These are phyloP conservation scores for Gambelia wislizenii DNA, from an alignment of 2,797 vertebrate species.

Conservation along the genomic window DNA sequence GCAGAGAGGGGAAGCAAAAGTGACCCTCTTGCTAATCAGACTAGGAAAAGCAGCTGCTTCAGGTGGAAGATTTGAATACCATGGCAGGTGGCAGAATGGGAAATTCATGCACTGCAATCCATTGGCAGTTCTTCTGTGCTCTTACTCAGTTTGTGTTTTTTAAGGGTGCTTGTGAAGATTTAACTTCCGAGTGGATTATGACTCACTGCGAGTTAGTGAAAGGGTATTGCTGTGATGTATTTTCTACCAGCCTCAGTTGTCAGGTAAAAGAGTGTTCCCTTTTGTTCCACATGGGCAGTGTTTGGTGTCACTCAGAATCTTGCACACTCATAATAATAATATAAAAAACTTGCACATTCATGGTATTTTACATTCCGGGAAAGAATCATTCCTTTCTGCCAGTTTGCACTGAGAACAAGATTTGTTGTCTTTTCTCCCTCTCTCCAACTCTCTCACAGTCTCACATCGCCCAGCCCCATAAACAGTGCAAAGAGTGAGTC, in stretches of 20 bases:
- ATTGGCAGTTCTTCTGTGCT: background rate
- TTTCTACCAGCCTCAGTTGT: background rate
- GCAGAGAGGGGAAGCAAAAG: too few relatives aligned
- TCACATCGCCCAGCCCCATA: conserved; percentile 89
- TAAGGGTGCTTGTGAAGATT: too few relatives aligned
- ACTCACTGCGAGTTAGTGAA: background rate
- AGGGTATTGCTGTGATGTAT: too few relatives aligned
- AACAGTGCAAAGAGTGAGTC: conserved; percentile 84
- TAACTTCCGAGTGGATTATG: background rate
- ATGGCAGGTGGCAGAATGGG: background rate
- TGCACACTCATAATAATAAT: too few relatives aligned
- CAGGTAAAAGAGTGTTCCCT: background rate
- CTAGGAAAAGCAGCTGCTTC: background rate
- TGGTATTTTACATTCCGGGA: background rate
- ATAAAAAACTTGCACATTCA: background rate
- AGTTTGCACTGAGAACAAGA: conserved; percentile 7
- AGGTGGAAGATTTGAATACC: background rate
- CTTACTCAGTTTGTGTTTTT: background rate
- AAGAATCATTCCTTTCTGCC: background rate
- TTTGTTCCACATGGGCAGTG: background rate
- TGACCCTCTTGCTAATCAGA: background rate
- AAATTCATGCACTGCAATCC: background rate
- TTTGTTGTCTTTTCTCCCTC: conserved; percentile 28
- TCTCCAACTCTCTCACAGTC: conserved; percentile 76
- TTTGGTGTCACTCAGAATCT: background rate